These are phyloP conservation scores for Coregonus clupeaformis DNA, from an alignment of 2,113 vertebrate species.

Conservation along the genomic window DNA sequence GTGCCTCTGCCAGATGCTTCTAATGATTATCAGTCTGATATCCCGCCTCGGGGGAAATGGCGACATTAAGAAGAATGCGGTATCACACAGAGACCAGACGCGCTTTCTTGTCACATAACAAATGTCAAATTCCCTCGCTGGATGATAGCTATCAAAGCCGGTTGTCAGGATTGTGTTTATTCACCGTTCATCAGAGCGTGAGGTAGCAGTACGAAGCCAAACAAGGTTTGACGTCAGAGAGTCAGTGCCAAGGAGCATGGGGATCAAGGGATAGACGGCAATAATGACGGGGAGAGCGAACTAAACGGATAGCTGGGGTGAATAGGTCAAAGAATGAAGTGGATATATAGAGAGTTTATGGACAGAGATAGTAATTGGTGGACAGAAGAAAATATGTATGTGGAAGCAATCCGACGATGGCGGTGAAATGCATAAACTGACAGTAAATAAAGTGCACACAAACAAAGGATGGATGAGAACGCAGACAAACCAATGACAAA, in stretches of 20 bases:
- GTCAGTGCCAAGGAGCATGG: background rate
- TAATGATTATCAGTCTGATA: background rate
- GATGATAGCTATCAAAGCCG: background rate
- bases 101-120: background rate
- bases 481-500: background rate
- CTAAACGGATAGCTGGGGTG: background rate
- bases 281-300: background rate
- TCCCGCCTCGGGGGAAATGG: background rate
- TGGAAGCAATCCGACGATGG: background rate
- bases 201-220: background rate
- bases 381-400: background rate
- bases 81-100: background rate
- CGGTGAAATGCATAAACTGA: background rate
- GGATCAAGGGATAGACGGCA: background rate
- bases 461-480: background rate
- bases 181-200: background rate
- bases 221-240: background rate
- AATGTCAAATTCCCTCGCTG: background rate
- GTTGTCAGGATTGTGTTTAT: background rate
- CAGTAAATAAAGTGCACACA: background rate
- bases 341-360: background rate
- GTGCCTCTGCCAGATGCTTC: background rate
- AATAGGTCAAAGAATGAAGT: too few species aligned
- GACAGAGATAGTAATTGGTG: background rate
- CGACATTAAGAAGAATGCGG: background rate